Conservation (phyloP, 2,888 invertebrate genomes). For the Oligia strigilis region DNA sequence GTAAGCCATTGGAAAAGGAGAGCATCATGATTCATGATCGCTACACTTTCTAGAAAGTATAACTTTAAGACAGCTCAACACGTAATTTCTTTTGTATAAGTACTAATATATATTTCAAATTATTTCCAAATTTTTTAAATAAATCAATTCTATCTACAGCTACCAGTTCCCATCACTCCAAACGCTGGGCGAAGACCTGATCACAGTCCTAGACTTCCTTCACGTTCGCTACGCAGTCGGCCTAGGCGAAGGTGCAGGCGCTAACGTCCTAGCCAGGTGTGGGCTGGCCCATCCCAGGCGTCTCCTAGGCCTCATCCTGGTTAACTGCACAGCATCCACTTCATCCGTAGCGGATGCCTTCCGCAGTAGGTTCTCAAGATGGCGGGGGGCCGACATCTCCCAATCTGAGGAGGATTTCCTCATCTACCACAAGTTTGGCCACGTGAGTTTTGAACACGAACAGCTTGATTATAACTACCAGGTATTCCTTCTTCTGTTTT, state of each 20-base stretch:
- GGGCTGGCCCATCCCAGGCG: conserved; percentile 95
- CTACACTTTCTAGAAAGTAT: no score
- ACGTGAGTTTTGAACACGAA: conserved; percentile 92
- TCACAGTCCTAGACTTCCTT: conserved; percentile 95
- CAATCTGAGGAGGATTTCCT: conserved; percentile 97
- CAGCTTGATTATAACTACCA: conserved; percentile 81
- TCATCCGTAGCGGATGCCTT: conserved; percentile 96
- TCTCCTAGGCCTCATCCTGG: conserved; percentile 94
- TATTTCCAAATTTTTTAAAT: no score
- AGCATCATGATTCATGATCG: no score
- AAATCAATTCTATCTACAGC: conserved; percentile 80
- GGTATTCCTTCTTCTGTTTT: conserved; percentile 80
- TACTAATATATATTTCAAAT: no score
- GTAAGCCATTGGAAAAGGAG: no score
- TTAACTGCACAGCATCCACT: conserved; percentile 96
- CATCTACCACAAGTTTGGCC: conserved; percentile 97
- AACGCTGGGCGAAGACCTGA: conserved; percentile 95
- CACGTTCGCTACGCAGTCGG: conserved; percentile 96
- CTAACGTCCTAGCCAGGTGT: conserved; percentile 96
- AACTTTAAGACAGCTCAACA: no score
- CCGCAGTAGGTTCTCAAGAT: conserved; percentile 95
- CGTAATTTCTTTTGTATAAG: no score
- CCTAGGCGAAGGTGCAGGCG: conserved; percentile 96
- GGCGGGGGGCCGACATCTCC: conserved; percentile 96
- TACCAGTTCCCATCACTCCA: conserved; percentile 96